phyloP scores from a whole-genome alignment of 2,888 invertebrate species.

The Pasiphila rectangulata region DNA sequence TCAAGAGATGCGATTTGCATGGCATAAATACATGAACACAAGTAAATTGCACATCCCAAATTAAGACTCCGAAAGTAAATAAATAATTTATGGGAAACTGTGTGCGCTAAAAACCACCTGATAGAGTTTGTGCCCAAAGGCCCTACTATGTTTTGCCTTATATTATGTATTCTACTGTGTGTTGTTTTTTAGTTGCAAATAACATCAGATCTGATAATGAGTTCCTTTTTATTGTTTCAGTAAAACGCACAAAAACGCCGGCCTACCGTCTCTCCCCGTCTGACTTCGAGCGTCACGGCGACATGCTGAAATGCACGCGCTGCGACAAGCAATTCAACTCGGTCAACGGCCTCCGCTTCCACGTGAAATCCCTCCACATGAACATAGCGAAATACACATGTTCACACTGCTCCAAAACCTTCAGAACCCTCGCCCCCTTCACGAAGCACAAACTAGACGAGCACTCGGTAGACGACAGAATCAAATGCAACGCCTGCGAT shows the following conservation, averaged over 20 bases:
- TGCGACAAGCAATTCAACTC: slow-evolving; percentile 3
- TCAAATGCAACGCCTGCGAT: slow-evolving; percentile 34
- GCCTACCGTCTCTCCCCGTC: neutral
- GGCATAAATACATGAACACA: too few relatives aligned
- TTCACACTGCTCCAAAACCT: neutral
- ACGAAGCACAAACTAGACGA: slow-evolving; percentile 30
- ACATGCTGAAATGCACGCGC: neutral
- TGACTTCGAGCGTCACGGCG: slow-evolving; percentile 3
- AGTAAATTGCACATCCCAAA: too few relatives aligned
- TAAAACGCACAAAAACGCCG: slow-evolving; percentile 1
- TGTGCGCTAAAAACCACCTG: too few relatives aligned
- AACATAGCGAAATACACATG: slow-evolving; percentile 2
- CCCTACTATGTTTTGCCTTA: too few relatives aligned
- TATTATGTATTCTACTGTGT: too few relatives aligned
- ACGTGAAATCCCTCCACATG: slow-evolving; percentile 5
- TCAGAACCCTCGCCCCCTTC: neutral
- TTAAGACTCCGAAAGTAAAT: too few relatives aligned
- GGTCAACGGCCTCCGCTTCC: neutral
- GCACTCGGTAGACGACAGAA: slow-evolving; percentile 37
- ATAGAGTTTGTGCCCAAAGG: too few relatives aligned
- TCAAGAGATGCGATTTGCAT: too few relatives aligned
- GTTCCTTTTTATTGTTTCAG: slow-evolving; percentile 1
- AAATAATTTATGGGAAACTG: too few relatives aligned
- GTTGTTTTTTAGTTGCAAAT: too few relatives aligned
- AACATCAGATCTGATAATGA: too few relatives aligned